phyloP scores from a whole-genome alignment of 2,797 vertebrate species.

The Hemitrygon akajei region DNA sequence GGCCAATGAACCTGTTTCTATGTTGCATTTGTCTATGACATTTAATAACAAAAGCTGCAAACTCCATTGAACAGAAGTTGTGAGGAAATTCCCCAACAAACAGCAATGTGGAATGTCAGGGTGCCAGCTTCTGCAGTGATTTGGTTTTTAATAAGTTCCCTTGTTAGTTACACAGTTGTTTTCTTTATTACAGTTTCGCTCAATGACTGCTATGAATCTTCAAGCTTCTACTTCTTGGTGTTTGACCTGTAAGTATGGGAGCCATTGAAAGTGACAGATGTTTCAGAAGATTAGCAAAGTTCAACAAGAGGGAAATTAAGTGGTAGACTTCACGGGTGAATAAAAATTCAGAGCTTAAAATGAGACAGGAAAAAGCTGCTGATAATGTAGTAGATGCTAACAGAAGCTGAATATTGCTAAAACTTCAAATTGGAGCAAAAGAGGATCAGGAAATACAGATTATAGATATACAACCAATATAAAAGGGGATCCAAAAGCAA shows the following conservation, averaged over 20 bases:
- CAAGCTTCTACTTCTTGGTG: conserved; percentile 91
- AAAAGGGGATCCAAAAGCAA: background rate
- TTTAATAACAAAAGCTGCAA: background rate
- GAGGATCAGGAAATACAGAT: background rate
- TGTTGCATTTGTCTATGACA: too few relatives aligned
- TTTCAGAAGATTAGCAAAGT: background rate
- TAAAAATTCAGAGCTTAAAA: background rate
- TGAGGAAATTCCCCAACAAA: background rate
- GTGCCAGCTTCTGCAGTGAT: background rate
- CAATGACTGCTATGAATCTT: conserved; percentile 89
- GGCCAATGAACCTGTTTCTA: too few relatives aligned
- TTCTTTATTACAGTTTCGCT: conserved; percentile 79
- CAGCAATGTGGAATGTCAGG: background rate
- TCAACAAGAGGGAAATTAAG: too few relatives aligned
- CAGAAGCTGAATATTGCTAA: background rate
- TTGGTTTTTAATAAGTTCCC: background rate
- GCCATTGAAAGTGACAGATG: background rate
- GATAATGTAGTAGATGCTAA: background rate
- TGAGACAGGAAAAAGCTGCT: background rate
- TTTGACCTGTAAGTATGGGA: conserved; percentile 86
- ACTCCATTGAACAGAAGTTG: background rate
- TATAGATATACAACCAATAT: background rate
- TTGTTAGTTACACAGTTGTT: conserved; percentile 31
- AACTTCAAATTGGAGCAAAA: background rate
- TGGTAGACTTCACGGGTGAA: background rate